A percentile compares a stretch with the other conserved stretches of the same genome.
These are phyloP conservation scores for Symphodus melops DNA, from an alignment of 2,113 vertebrate genomes.

Conservation along the genomic window DNA sequence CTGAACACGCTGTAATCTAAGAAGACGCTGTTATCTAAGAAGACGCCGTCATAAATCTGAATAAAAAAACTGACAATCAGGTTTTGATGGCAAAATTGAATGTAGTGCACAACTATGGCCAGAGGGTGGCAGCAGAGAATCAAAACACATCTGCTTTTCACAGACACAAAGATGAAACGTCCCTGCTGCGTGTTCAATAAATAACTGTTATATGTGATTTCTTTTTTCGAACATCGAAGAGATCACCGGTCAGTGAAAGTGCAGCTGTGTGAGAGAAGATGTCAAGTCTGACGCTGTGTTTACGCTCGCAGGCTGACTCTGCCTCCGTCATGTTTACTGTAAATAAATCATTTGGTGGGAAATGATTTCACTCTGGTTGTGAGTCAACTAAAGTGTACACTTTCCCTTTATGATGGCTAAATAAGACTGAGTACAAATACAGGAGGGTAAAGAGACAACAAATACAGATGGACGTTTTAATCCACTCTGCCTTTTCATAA, in stretches of 20 bases:
- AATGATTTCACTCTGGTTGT: neutral
- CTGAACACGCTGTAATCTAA: too few species aligned
- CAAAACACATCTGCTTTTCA: neutral
- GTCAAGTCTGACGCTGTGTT: neutral
- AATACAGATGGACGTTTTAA: too few species aligned
- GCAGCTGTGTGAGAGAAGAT: neutral
- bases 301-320: neutral
- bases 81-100: neutral
- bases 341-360: conserved; percentile 1
- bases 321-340: neutral
- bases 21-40: too few species aligned
- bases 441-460: neutral
- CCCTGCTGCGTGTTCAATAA: neutral
- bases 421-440: neutral
- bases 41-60: too few species aligned
- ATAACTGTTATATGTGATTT: neutral
- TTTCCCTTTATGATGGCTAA: neutral
- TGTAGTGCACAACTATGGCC: conserved; percentile 45
- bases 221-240: neutral
- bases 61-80: neutral
- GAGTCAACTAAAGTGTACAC: too few species aligned
- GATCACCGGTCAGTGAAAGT: neutral
- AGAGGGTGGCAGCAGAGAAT: conserved; percentile 70
- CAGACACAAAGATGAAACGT: neutral
- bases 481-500: too few species aligned